Conservation (phyloP, 2,113 vertebrate species). For the Brachyistius frenatus region DNA sequence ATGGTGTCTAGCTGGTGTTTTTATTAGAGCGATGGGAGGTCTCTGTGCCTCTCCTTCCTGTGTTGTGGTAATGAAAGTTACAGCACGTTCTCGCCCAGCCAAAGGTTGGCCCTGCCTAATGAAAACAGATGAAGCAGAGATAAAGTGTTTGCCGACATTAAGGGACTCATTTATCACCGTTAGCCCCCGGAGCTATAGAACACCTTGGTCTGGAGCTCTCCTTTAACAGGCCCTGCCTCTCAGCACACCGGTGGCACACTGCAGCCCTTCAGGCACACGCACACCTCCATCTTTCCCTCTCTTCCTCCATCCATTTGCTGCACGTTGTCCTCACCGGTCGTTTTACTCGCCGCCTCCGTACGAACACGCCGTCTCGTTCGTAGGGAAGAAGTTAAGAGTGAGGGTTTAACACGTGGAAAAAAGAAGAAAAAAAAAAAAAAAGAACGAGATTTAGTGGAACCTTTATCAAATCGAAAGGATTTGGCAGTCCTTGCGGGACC, state of each 20-base stretch:
- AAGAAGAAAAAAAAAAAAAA: not conserved
- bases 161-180: conserved; percentile 88
- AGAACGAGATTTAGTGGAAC: conserved; percentile 21
- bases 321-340: not conserved
- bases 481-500: conserved; percentile 54
- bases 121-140: conserved; percentile 90
- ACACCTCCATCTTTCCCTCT: conserved; percentile 52
- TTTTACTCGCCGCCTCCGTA: not conserved
- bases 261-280: conserved; percentile 61
- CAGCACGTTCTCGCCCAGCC: conserved; percentile 82
- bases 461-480: conserved; percentile 47
- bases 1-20: conserved; percentile 71
- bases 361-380: not conserved
- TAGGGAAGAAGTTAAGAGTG: not conserved
- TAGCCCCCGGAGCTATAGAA: conserved; percentile 82
- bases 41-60: conserved; percentile 66
- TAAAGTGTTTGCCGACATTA: conserved; percentile 89
- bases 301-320: conserved; percentile 6
- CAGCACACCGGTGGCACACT: conserved; percentile 68
- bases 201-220: conserved; percentile 83
- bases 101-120: conserved; percentile 87
- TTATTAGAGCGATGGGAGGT: conserved; percentile 77
- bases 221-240: conserved; percentile 75
- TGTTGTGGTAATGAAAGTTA: conserved; percentile 80
- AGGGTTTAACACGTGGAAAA: not conserved